Conservation (phyloP, 2,797 vertebrate species). For the Peromyscus nudipes region DNA sequence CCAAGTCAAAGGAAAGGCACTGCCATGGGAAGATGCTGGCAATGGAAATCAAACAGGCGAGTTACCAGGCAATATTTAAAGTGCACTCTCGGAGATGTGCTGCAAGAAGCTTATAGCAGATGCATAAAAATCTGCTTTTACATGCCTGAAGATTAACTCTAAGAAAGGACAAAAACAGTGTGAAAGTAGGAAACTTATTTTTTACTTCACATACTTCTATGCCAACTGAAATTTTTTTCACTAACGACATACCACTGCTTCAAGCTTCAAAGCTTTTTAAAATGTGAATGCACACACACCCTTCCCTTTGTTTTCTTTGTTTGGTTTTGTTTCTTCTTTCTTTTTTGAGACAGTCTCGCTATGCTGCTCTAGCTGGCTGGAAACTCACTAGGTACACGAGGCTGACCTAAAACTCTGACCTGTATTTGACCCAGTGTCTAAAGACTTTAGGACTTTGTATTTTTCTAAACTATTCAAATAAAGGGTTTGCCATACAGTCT, state of each 20-base stretch:
- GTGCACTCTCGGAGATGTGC: neutral
- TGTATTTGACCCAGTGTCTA: neutral
- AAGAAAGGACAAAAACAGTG: neutral
- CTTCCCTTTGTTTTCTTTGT: neutral
- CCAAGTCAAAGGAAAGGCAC: neutral
- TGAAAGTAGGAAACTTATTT: conserved; percentile 10
- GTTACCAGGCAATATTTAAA: neutral
- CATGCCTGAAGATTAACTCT: neutral
- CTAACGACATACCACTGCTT: conserved; percentile 28
- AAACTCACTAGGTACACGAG: neutral
- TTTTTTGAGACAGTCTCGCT: neutral
- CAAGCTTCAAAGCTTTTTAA: conserved; percentile 11
- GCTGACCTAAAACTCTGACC: neutral
- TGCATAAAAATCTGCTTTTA: conserved; percentile 35
- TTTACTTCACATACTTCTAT: neutral
- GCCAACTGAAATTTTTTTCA: neutral
- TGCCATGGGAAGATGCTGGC: neutral
- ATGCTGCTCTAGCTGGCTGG: neutral
- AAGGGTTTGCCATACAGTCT: neutral
- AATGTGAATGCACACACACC: neutral
- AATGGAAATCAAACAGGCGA: neutral
- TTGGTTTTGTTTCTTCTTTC: neutral
- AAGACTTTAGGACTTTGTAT: neutral
- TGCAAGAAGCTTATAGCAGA: neutral
- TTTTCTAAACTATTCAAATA: conserved; percentile 56